Percentiles rank a stretch among this genome's conserved stretches.
These are phyloP conservation scores for Apistogramma diplotaenia DNA, from an alignment of 2,113 vertebrate genomes.

Conservation along the genomic window DNA sequence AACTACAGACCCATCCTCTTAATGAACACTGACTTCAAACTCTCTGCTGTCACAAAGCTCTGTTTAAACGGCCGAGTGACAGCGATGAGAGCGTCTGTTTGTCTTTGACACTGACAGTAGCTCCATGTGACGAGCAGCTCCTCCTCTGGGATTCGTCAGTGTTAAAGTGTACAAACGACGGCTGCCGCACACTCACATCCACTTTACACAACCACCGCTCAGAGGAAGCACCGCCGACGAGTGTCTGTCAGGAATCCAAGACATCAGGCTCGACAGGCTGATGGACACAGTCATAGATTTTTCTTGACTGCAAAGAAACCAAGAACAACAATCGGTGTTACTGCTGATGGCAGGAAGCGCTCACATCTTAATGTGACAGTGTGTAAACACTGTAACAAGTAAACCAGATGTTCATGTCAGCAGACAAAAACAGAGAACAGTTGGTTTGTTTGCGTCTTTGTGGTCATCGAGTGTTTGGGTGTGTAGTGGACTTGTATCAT, in stretches of 20 bases:
- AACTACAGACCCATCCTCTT: slow-evolving; percentile 24
- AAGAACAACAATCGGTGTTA: background rate
- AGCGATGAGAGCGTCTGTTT: background rate
- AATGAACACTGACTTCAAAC: slow-evolving; percentile 43
- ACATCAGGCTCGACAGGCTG: slow-evolving; percentile 3
- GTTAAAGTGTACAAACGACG: slow-evolving; percentile 63
- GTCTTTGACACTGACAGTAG: slow-evolving; percentile 3
- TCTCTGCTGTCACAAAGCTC: background rate
- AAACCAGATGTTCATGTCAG: background rate
- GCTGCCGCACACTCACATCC: slow-evolving; percentile 11
- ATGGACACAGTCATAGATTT: background rate
- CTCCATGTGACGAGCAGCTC: slow-evolving; percentile 37
- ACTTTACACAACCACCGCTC: background rate
- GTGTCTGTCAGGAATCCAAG: background rate
- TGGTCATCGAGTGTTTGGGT: too few species aligned
- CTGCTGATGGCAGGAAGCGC: background rate
- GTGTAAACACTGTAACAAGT: background rate
- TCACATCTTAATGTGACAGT: background rate
- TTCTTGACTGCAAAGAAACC: background rate
- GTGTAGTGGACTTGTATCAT: background rate
- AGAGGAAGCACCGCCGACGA: background rate
- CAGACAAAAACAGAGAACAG: too few species aligned
- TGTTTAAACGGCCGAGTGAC: background rate
- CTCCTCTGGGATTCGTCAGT: slow-evolving; percentile 24
- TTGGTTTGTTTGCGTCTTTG: too few species aligned